Percentiles rank a stretch among this genome's conserved stretches.
Evolutionary conservation across 30 jellyfish, hydroid and myxozoan genomes (phyloP).

Genomic region (Turritopsis rubra): DNA sequence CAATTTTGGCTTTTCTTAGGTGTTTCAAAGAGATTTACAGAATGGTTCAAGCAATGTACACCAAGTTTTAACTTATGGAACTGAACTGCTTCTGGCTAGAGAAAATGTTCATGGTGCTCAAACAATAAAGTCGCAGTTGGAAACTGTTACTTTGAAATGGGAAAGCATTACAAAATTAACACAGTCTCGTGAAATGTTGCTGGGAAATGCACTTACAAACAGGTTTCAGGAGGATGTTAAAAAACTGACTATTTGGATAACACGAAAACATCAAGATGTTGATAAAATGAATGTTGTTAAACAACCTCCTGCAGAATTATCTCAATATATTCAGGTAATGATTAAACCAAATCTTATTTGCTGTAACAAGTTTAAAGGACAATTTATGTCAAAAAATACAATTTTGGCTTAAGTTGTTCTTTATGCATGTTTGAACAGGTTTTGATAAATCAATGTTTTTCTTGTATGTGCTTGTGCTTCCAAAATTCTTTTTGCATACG

Average conservation of each 20-base stretch:
- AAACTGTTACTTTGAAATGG: conserved; percentile 59
- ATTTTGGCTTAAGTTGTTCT: not conserved
- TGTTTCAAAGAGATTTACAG: conserved; percentile 60
- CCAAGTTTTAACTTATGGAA: conserved; percentile 54
- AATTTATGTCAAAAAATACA: not conserved
- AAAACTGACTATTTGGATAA: conserved; percentile 59
- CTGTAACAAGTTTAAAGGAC: not conserved
- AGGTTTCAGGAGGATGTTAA: conserved; percentile 62
- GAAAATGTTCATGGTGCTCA: conserved; percentile 63
- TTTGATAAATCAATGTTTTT: too few relatives aligned
- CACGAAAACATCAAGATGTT: conserved; percentile 47
- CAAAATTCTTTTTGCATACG: too few relatives aligned
- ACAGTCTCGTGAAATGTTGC: conserved; percentile 39
- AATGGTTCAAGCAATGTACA: conserved; percentile 56
- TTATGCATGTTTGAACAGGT: too few relatives aligned
- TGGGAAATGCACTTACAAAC: conserved; percentile 55
- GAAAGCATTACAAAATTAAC: conserved; percentile 38
- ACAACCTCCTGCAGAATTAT: conserved; percentile 16
- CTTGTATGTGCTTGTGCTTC: too few relatives aligned
- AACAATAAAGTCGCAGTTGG: conserved; percentile 47
- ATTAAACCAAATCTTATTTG: not conserved
- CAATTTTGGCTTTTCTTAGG: conserved; percentile 24
- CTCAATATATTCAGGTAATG: conserved; percentile 15
- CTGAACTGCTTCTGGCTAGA: conserved; percentile 49
- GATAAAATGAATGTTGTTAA: conserved; percentile 29